Percentiles rank a stretch among this genome's conserved stretches.
phyloP scores from a whole-genome alignment of 2,797 vertebrate species.

The Clarias fuscus region DNA sequence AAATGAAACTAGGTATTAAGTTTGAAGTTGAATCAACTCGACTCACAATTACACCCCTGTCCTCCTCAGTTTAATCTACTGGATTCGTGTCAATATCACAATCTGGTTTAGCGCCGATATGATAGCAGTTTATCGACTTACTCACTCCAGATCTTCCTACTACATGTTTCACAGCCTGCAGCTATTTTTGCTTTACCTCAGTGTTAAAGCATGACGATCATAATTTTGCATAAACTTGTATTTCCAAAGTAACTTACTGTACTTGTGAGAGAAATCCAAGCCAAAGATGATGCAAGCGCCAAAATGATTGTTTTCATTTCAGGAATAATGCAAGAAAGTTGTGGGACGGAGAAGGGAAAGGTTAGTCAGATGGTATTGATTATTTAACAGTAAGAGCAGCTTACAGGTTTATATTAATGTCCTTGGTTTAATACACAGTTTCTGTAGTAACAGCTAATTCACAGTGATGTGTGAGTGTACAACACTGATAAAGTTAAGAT shows the following conservation, averaged over 20 bases:
- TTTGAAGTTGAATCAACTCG: too few species aligned
- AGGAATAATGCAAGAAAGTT: neutral
- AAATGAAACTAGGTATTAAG: too few species aligned
- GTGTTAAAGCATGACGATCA: neutral
- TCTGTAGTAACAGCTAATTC: neutral
- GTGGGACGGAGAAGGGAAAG: neutral
- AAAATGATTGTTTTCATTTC: neutral
- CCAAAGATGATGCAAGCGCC: neutral
- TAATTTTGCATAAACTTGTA: neutral
- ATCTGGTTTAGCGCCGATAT: neutral
- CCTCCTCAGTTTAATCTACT: neutral
- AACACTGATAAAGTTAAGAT: neutral
- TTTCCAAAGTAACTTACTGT: neutral
- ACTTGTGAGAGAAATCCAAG: neutral
- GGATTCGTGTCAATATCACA: neutral
- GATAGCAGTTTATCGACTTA: neutral
- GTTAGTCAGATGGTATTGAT: neutral
- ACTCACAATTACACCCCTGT: neutral
- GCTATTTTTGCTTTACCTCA: neutral
- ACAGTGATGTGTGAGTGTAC: neutral
- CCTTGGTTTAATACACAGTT: neutral
- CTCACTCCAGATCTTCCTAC: neutral
- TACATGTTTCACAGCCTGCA: neutral
- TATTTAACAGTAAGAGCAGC: neutral
- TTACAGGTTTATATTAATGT: neutral